Evolutionary conservation across 2,113 vertebrate genomes (phyloP).

Genomic region (Chlamydotis undulata): DNA sequence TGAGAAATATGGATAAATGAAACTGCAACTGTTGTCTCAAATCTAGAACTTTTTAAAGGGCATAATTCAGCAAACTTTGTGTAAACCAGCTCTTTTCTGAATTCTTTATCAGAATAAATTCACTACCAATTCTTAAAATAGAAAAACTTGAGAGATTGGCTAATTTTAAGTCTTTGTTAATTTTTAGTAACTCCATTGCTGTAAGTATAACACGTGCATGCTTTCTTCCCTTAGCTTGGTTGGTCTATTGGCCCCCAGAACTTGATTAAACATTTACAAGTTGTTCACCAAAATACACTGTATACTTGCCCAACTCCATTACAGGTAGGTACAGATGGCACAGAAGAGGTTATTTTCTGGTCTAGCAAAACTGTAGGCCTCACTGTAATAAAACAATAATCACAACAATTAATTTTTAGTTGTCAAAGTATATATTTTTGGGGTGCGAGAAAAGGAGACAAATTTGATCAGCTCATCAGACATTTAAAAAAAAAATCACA

Average conservation of each 20-base stretch:
- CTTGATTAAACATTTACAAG: constrained; percentile 93
- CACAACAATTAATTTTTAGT: background rate
- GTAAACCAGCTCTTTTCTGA: background rate
- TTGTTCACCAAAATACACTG: constrained; percentile 90
- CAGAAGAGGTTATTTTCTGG: background rate
- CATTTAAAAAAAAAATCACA: background rate
- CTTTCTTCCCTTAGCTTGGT: constrained; percentile 83
- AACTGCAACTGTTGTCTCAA: background rate
- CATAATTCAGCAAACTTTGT: background rate
- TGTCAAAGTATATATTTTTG: background rate
- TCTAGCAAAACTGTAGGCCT: background rate
- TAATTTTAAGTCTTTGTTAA: background rate
- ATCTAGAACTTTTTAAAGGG: background rate
- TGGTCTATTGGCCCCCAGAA: constrained; percentile 92
- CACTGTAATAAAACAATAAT: background rate
- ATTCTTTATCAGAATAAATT: background rate
- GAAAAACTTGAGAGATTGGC: background rate
- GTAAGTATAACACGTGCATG: background rate
- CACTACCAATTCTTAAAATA: background rate
- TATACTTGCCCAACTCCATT: constrained; percentile 93
- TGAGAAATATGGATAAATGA: background rate
- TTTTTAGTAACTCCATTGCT: background rate
- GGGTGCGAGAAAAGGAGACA: background rate
- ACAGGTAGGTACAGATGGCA: constrained; percentile 77
- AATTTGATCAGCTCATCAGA: background rate